Conservation (phyloP, 1,140 invertebrate genomes). For the Drosophila carrolli region DNA sequence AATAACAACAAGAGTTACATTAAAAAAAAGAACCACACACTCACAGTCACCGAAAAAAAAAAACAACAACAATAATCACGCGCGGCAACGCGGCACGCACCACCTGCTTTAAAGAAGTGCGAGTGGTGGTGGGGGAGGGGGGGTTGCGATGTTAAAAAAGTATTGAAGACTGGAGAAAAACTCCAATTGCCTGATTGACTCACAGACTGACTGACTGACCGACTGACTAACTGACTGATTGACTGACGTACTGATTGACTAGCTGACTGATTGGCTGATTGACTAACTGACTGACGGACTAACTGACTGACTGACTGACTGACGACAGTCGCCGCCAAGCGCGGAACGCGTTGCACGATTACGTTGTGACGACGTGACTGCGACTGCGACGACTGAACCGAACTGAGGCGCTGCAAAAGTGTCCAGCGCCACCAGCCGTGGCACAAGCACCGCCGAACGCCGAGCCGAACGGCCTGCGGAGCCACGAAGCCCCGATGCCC, state of each 20-base stretch:
- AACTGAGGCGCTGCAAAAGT: conserved; percentile 64
- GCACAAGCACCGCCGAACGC: background rate
- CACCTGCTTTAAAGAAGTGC: conserved; percentile 2
- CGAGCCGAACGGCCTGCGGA: conserved; percentile 1
- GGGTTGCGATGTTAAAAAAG: conserved; percentile 2
- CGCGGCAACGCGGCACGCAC: conserved; percentile 53
- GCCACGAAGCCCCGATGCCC: conserved; percentile 16
- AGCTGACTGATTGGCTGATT: conserved; percentile 22
- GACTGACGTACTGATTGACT: conserved; percentile 22
- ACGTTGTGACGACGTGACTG: conserved; percentile 82
- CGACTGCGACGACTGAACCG: conserved; percentile 78
- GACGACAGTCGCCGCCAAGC: conserved; percentile 70
- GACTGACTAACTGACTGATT: conserved; percentile 29
- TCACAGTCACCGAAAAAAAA: conserved; percentile 31
- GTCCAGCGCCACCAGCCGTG: conserved; percentile 10
- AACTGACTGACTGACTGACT: conserved; percentile 40
- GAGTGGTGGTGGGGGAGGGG: background rate
- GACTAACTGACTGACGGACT: conserved; percentile 17
- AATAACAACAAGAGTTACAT: conserved; percentile 15
- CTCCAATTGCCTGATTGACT: conserved; percentile 8
- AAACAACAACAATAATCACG: conserved; percentile 41
- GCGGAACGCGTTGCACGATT: conserved; percentile 68
- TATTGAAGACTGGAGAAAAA: conserved; percentile 18
- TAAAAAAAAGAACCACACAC: conserved; percentile 13
- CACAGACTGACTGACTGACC: conserved; percentile 4